Evolutionary conservation across 2,113 vertebrate species (phyloP), one percentile per base, ranked within the genome.

Genomic region (Prietella phreatophila): DNA sequence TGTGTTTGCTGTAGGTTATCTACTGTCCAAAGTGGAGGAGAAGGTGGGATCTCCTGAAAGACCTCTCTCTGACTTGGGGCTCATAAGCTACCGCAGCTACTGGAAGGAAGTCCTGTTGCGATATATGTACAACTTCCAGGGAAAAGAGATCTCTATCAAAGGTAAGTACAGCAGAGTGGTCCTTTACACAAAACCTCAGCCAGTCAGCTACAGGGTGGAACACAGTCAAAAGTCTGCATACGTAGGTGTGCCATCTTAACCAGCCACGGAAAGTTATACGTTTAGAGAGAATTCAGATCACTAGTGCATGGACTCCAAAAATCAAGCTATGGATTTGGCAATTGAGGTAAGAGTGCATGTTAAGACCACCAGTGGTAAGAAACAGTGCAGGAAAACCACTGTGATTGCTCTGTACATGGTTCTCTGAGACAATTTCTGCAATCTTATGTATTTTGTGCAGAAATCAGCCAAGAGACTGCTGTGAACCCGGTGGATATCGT

Each of bases 111-210:
- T 99, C 50, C 94, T 99, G 17, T 96, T 99, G 58, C 94, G 97
- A 20, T 99, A 99, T 93, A 96, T 99, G 94, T 97, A 96, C 93
- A 97, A 98, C 92, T 99, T 99, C 91, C 98, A 99, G 92, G 98
- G 98, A 91, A 99, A 99, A 91, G 98, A 99, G 93, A 99, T 99
- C 91, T 99, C 98, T 82, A 99, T 99, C 90, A 99, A 99, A 97
- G 98, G 98, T 97, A 82, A 87, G 81, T 33, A n/a, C 22, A 67
- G 50, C 6, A 14, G n/a, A 5, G 67, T 67, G 15, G 33, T 27
- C 15, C 42, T 33, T 82, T 53, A 33, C 25, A 25, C 39, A 73
- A 27, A 73, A 76, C 56, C 8, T 55, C 20, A 20, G 5, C 0
- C 63, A 53, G 22, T 17, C 78, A 80, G 53, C 15, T 33, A 27